phyloP scores from a whole-genome alignment of 2,888 invertebrate genomes.

The Melinaea marsaeus region DNA sequence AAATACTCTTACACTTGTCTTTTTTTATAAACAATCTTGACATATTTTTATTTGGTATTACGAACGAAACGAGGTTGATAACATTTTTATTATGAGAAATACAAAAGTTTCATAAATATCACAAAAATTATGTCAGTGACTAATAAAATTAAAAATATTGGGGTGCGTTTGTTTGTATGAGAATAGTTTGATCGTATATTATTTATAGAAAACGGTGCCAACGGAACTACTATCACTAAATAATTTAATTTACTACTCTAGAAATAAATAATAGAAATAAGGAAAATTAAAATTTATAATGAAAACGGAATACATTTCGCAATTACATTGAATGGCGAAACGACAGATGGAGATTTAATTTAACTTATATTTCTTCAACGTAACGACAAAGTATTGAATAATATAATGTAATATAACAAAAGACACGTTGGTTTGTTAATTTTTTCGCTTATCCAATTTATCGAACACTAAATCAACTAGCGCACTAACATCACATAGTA shows the following conservation, averaged over 20 bases:
- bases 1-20: constrained; percentile 22
- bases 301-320: constrained; percentile 3
- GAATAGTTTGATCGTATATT: too few relatives aligned
- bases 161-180: too few relatives aligned
- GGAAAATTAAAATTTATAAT: constrained; percentile 10
- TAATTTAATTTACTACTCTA: too few relatives aligned
- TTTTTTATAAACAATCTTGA: constrained; percentile 19
- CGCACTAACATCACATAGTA: too few relatives aligned
- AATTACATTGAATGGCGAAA: neutral
- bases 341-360: neutral
- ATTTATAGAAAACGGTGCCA: constrained; percentile 4
- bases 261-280: constrained; percentile 11
- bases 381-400: neutral
- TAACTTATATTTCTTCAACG: neutral
- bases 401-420: neutral
- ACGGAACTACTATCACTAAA: neutral
- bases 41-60: constrained; percentile 19
- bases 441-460: too few relatives aligned
- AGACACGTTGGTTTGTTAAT: too few relatives aligned
- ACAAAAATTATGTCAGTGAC: too few relatives aligned
- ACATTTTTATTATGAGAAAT: neutral
- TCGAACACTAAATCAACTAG: too few relatives aligned
- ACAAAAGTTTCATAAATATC: too few relatives aligned
- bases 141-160: too few relatives aligned
- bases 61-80: neutral